Evolutionary conservation across 2,113 vertebrate genomes (phyloP).

Genomic region (Motacilla alba): DNA sequence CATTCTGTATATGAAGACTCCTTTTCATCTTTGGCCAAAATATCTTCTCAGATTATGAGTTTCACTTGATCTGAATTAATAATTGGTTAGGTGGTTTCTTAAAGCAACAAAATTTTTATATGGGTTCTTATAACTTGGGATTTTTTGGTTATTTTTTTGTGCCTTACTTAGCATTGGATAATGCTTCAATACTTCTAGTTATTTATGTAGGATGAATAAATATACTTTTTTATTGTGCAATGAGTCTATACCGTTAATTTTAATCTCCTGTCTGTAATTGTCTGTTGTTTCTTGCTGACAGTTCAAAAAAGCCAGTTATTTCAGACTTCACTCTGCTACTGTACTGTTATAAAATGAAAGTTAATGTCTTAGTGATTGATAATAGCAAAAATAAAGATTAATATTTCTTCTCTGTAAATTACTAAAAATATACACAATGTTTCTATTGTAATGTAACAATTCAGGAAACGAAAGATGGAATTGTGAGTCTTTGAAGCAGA

Average conservation of each 20-base stretch:
- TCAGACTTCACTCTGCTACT: neutral
- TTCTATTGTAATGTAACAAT: neutral
- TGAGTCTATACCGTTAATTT: neutral
- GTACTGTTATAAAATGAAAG: neutral
- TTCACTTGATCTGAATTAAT: neutral
- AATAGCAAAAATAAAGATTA: neutral
- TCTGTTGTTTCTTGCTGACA: neutral
- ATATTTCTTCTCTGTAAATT: neutral
- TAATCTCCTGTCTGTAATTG: neutral
- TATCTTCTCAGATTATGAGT: neutral
- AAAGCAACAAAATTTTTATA: neutral
- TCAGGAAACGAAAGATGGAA: neutral
- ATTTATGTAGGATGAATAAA: neutral
- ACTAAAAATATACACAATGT: neutral
- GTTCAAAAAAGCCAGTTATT: neutral
- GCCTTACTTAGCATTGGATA: neutral
- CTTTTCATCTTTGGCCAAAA: neutral
- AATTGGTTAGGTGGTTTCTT: neutral
- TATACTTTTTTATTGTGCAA: neutral
- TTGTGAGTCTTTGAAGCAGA: neutral
- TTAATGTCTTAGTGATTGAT: neutral
- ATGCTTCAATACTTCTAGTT: neutral
- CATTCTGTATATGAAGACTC: neutral
- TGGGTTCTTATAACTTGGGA: rapidly evolving
- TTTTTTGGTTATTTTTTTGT: neutral